phyloP scores from a whole-genome alignment of 1,140 invertebrate genomes.

The Drosophila kurseongensis region DNA sequence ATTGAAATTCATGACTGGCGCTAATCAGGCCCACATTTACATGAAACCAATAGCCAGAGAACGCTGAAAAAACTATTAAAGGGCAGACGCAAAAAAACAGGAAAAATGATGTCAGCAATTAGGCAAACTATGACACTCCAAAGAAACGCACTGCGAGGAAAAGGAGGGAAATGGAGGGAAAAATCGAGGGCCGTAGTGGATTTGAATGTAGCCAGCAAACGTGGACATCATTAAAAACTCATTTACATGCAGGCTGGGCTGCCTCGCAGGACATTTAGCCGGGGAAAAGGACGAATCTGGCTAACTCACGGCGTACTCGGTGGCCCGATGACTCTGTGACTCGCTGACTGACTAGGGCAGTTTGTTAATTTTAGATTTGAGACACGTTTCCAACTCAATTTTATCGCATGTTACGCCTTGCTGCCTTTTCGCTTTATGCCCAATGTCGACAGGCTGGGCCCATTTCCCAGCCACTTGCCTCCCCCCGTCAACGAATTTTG shows the following conservation, averaged over 20 bases:
- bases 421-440: conserved; percentile 73
- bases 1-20: conserved; percentile 76
- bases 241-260: conserved; percentile 75
- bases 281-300: conserved; percentile 17
- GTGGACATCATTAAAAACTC: conserved; percentile 79
- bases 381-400: conserved; percentile 81
- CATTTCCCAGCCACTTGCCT: conserved; percentile 10
- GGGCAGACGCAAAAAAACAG: conserved; percentile 30
- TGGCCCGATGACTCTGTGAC: conserved; percentile 21
- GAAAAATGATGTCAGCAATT: conserved; percentile 72
- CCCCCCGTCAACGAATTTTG: conserved; percentile 61
- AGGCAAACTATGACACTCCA: conserved; percentile 68
- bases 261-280: conserved; percentile 63
- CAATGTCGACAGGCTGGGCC: conserved; percentile 41
- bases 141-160: conserved; percentile 18
- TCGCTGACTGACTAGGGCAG: conserved; percentile 48
- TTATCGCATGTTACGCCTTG: conserved; percentile 83
- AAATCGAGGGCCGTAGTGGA: neutral
- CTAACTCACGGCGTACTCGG: conserved; percentile 38
- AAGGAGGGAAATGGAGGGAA: neutral
- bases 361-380: conserved; percentile 83
- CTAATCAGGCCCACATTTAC: conserved; percentile 77
- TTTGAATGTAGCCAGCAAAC: conserved; percentile 1
- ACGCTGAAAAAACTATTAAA: conserved; percentile 66
- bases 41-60: conserved; percentile 63